These are phyloP conservation scores for Notarius lentiginosus DNA, from an alignment of 2,113 vertebrate genomes.

Conservation along the genomic window DNA sequence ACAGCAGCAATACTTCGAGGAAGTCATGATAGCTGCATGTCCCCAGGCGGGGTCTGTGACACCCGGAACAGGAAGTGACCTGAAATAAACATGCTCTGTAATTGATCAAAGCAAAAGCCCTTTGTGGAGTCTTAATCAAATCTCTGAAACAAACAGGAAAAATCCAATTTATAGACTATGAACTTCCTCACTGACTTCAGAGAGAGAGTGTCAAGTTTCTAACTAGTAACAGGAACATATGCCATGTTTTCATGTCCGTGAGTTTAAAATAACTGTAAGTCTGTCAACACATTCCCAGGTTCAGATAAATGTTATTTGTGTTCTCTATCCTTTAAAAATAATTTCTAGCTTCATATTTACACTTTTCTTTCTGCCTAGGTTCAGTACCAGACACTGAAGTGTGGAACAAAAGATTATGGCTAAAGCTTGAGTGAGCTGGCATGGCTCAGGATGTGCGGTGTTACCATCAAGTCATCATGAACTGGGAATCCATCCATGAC, in stretches of 20 bases:
- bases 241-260: neutral
- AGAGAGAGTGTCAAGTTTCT: conserved; percentile 19
- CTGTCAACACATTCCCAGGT: neutral
- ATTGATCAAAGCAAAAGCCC: conserved; percentile 51
- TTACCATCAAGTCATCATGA: neutral
- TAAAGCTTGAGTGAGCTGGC: neutral
- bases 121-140: conserved; percentile 53
- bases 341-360: neutral
- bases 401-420: neutral
- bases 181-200: conserved; percentile 27
- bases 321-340: neutral
- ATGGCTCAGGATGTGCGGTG: neutral
- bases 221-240: conserved; percentile 18
- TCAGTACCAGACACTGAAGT: neutral
- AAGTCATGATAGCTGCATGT: conserved; percentile 27
- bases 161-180: conserved; percentile 11
- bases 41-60: conserved; percentile 43
- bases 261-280: neutral
- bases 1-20: conserved; percentile 43
- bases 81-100: conserved; percentile 46
- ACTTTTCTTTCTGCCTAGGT: neutral
- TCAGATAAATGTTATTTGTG: neutral
- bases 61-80: conserved; percentile 57
- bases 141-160: conserved; percentile 51
- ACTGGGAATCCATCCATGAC: neutral